Conservation (phyloP, 2,888 invertebrate species). For the Campoplex nolae region DNA sequence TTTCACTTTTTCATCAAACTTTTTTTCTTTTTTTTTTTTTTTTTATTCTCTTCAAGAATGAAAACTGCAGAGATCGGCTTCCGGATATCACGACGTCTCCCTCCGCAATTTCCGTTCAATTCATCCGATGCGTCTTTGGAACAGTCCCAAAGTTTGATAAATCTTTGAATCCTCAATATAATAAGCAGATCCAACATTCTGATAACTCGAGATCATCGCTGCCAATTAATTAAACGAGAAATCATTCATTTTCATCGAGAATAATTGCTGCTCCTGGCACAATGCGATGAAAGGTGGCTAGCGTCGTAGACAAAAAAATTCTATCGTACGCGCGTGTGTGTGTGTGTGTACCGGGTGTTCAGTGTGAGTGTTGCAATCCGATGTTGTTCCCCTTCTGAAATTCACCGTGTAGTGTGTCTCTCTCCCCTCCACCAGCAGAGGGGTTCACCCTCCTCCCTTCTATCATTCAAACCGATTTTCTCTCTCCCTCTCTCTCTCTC, state of each 20-base stretch:
- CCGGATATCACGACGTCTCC: constrained; percentile 27
- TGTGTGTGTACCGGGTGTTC: constrained; percentile 65
- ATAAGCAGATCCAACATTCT: not conserved
- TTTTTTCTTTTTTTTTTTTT: constrained; percentile 7
- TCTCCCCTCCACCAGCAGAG: constrained; percentile 32
- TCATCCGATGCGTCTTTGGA: not conserved
- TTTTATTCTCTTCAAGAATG: not conserved
- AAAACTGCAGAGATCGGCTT: not conserved
- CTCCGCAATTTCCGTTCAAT: not conserved
- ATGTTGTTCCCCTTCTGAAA: constrained; percentile 74
- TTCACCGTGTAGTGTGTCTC: constrained; percentile 51
- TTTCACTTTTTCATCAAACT: not conserved
- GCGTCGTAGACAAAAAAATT: constrained; percentile 22
- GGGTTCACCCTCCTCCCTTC: constrained; percentile 63
- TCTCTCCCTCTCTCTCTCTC: constrained; percentile 55
- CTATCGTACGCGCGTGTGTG: constrained; percentile 4
- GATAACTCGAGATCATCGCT: not conserved
- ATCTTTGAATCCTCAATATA: not conserved
- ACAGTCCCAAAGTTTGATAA: not conserved
- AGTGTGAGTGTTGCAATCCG: constrained; percentile 71
- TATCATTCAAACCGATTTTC: constrained; percentile 75
- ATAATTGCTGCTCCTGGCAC: constrained; percentile 21
- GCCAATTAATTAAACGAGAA: not conserved
- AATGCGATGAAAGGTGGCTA: not conserved
- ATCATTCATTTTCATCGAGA: not conserved